phyloP scores from a whole-genome alignment of 2,888 invertebrate species.

The Colostygia pectinataria region DNA sequence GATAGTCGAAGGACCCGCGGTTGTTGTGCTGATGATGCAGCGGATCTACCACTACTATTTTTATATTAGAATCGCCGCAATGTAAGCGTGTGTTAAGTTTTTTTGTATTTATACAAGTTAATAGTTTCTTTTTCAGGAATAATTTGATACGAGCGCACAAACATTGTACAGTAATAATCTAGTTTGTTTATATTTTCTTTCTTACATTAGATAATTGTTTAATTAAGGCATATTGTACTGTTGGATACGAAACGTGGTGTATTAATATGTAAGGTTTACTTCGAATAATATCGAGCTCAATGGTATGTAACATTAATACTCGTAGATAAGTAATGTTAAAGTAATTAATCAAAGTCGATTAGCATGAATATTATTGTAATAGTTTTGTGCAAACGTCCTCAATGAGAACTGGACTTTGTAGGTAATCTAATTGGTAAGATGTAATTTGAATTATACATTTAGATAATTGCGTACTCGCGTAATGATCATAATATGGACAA shows the following conservation, averaged over 20 bases:
- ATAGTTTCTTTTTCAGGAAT: constrained; percentile 64
- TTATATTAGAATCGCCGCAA: constrained; percentile 72
- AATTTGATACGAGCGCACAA: constrained; percentile 78
- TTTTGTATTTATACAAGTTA: constrained; percentile 62
- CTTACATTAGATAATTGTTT: constrained; percentile 55
- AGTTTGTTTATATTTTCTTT: constrained; percentile 59
- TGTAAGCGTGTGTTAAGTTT: constrained; percentile 55
- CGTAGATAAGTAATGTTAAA: constrained; percentile 64
- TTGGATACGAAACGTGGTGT: constrained; percentile 36
- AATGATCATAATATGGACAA: constrained; percentile 79
- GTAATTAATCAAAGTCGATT: constrained; percentile 70
- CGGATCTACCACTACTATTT: constrained; percentile 72
- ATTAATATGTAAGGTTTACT: constrained; percentile 67
- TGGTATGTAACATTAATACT: constrained; percentile 44
- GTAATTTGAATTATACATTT: constrained; percentile 72
- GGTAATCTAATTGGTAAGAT: constrained; percentile 59
- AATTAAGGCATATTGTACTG: constrained; percentile 48
- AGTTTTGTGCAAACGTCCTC: constrained; percentile 75
- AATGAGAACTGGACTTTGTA: constrained; percentile 71
- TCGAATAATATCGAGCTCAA: constrained; percentile 81
- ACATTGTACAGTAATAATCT: constrained; percentile 70
- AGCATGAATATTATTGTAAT: constrained; percentile 58
- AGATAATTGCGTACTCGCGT: constrained; percentile 80
- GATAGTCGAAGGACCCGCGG: constrained; percentile 61
- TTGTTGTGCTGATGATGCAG: constrained; percentile 63